Evolutionary conservation across 2,113 vertebrate species (phyloP).

Genomic region (Hippocampus zosterae): DNA sequence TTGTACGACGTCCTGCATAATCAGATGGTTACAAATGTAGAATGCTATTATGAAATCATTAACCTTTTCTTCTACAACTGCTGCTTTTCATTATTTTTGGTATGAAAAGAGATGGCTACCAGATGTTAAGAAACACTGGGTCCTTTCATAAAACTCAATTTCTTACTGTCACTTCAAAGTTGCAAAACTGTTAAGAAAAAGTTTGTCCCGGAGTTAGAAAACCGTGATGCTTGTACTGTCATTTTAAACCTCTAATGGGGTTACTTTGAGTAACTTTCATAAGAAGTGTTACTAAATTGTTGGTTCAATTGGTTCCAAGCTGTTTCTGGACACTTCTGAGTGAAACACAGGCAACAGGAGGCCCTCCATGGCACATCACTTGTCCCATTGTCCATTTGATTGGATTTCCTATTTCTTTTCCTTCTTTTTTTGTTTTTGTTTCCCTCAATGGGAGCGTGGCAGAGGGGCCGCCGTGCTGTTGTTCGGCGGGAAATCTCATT

Average conservation of each 20-base stretch:
- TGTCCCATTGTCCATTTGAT: background rate
- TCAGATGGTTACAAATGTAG: background rate
- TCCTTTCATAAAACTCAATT: too few species aligned
- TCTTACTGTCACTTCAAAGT: too few species aligned
- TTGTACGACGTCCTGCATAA: background rate
- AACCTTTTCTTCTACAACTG: too few species aligned
- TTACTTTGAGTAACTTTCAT: background rate
- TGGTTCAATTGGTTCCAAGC: background rate
- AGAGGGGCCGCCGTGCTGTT: background rate
- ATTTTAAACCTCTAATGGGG: background rate
- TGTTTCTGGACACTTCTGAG: background rate
- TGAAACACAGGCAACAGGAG: background rate
- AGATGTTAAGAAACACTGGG: too few species aligned
- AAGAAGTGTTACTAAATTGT: background rate
- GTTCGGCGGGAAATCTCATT: slow-evolving; percentile 56
- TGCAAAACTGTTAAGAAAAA: too few species aligned
- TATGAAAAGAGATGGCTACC: too few species aligned
- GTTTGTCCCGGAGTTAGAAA: background rate
- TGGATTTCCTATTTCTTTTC: slow-evolving; percentile 2
- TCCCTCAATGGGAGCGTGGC: slow-evolving; percentile 8
- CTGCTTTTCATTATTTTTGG: too few species aligned
- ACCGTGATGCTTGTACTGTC: background rate
- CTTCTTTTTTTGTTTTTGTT: slow-evolving; percentile 20
- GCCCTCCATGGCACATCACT: background rate
- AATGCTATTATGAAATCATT: too few species aligned